These are phyloP conservation scores for Campylomormyrus tamandua DNA, from an alignment of 2,113 vertebrate species.

Conservation along the genomic window DNA sequence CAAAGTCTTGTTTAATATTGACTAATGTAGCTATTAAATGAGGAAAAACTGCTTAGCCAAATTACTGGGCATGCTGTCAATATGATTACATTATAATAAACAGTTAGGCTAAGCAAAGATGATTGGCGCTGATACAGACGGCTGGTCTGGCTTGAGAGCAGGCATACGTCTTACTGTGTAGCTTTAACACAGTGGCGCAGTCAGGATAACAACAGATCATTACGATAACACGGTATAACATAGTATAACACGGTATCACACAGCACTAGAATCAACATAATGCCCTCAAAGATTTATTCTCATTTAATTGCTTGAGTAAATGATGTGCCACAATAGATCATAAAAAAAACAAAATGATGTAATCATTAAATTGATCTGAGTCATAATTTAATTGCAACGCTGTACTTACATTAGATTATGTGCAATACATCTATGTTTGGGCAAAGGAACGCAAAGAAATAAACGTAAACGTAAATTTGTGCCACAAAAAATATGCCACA, in stretches of 20 bases:
- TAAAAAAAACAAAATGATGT: conserved; percentile 28
- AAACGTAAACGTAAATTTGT: not conserved
- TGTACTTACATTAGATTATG: not conserved
- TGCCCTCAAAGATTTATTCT: not conserved
- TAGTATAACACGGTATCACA: conserved; percentile 26
- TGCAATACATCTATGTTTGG: not conserved
- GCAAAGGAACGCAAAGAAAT: not conserved
- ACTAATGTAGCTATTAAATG: conserved; percentile 70
- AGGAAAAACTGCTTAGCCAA: conserved; percentile 63
- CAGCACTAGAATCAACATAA: not conserved
- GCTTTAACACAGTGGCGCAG: not conserved
- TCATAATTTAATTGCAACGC: conserved; percentile 52
- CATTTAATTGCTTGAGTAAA: not conserved
- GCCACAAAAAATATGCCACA: not conserved
- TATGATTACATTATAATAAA: conserved; percentile 60
- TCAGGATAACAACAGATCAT: conserved; percentile 4
- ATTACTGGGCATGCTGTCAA: conserved; percentile 47
- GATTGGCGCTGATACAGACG: conserved; percentile 27
- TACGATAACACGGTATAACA: conserved; percentile 44
- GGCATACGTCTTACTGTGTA: not conserved
- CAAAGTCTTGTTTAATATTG: conserved; percentile 54
- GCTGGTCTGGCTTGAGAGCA: conserved; percentile 35
- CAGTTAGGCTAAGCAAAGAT: conserved; percentile 49
- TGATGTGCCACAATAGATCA: conserved; percentile 28
- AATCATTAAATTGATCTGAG: conserved; percentile 65